Evolutionary conservation across 2,797 vertebrate genomes (phyloP).

Genomic region (Glossophaga mutica): DNA sequence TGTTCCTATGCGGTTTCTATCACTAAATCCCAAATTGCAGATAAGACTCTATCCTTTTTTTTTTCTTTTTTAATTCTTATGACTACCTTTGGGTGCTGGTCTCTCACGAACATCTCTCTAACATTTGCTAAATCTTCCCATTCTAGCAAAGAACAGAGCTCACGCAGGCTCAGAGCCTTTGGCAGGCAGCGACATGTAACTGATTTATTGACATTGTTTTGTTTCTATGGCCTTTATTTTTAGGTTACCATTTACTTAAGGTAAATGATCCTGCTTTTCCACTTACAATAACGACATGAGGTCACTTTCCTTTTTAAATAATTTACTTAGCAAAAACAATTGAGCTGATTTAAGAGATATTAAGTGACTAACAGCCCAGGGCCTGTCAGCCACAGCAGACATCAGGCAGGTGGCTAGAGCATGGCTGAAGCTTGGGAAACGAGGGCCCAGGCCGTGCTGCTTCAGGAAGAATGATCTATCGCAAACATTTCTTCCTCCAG

Average conservation of each 20-base stretch:
- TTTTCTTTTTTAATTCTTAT: neutral
- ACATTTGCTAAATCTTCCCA: neutral
- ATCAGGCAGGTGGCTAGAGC: neutral
- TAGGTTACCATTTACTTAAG: constrained; percentile 70
- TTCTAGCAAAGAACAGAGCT: neutral
- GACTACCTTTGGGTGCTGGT: neutral
- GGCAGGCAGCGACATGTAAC: constrained; percentile 1
- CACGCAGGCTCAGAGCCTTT: neutral
- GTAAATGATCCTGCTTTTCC: constrained; percentile 60
- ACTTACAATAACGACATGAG: constrained; percentile 63
- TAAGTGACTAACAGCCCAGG: constrained; percentile 30
- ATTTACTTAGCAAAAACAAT: constrained; percentile 63
- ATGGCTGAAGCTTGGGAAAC: neutral
- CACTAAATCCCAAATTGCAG: neutral
- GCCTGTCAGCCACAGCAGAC: neutral
- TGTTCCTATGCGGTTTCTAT: neutral
- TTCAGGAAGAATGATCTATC: neutral
- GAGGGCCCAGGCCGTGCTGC: neutral
- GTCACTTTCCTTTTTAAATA: constrained; percentile 68
- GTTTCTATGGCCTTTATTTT: constrained; percentile 72
- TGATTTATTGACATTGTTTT: constrained; percentile 62
- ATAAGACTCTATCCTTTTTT: neutral
- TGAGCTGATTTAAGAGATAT: constrained; percentile 42
- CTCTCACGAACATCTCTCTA: neutral
- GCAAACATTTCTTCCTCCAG: neutral